Conservation (phyloP, 1,140 invertebrate genomes). For the Polyergus mexicanus region DNA sequence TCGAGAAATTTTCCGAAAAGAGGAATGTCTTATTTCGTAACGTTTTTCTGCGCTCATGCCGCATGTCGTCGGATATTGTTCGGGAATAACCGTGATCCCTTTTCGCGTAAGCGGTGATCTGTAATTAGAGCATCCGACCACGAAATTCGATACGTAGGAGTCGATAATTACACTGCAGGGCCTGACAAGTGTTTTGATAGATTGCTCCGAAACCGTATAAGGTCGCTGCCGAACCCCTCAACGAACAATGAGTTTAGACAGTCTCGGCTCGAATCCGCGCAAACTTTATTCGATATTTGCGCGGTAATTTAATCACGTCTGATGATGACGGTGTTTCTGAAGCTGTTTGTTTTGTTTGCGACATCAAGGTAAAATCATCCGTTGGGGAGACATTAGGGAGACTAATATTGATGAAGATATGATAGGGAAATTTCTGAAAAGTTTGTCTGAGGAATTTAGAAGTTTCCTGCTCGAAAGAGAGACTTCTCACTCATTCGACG, state of each 20-base stretch:
- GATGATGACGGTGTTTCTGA: not conserved
- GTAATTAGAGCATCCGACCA: slow-evolving; percentile 9
- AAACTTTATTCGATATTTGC: slow-evolving; percentile 35
- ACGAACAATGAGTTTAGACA: slow-evolving; percentile 49
- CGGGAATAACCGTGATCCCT: not conserved
- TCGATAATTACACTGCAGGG: slow-evolving; percentile 27
- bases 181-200: slow-evolving; percentile 50
- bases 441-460: not conserved
- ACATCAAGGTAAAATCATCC: slow-evolving; percentile 5
- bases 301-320: slow-evolving; percentile 37
- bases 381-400: not conserved
- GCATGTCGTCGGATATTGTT: slow-evolving; percentile 7
- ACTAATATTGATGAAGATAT: not conserved
- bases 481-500: not conserved
- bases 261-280: slow-evolving; percentile 13
- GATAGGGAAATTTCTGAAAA: not conserved
- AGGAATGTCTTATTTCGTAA: not conserved
- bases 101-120: not conserved
- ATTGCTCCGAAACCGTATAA: slow-evolving; percentile 39
- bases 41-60: not conserved
- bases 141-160: slow-evolving; percentile 34
- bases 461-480: not conserved
- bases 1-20: not conserved
- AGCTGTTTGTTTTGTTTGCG: slow-evolving; percentile 7
- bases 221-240: slow-evolving; percentile 35